phyloP scores from a whole-genome alignment of 2,113 vertebrate species.

The Marmota monax region DNA sequence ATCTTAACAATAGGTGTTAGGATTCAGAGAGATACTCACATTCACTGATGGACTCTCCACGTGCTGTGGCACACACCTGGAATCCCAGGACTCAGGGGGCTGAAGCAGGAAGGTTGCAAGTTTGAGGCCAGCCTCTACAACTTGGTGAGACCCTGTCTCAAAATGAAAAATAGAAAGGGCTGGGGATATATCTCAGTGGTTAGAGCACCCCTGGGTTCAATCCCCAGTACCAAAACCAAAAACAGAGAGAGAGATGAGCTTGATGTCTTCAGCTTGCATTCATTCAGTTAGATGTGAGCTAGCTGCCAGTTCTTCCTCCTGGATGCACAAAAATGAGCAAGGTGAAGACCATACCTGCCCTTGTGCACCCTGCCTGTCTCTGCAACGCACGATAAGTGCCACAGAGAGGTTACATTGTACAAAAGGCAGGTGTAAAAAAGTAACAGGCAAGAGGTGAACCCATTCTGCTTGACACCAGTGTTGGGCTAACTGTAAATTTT shows the following conservation, averaged over 20 bases:
- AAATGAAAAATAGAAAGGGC: too few species aligned
- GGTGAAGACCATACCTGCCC: not conserved
- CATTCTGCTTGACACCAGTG: not conserved
- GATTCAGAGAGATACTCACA: not conserved
- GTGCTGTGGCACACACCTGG: too few species aligned
- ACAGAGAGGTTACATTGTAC: accelerated
- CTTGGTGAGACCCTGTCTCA: too few species aligned
- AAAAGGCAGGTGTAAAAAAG: not conserved
- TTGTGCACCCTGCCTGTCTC: not conserved
- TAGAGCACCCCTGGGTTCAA: too few species aligned
- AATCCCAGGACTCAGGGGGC: too few species aligned
- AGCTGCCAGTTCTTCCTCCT: too few species aligned
- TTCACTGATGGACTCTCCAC: not conserved
- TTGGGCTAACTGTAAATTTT: not conserved
- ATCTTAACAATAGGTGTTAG: not conserved
- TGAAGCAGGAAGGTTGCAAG: too few species aligned
- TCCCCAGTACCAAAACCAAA: too few species aligned
- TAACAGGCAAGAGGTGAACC: not conserved
- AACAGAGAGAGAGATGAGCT: too few species aligned
- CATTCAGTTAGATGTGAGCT: not conserved
- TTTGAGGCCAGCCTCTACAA: too few species aligned
- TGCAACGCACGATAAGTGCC: not conserved
- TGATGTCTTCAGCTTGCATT: not conserved
- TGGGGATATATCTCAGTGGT: too few species aligned
- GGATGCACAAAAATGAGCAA: not conserved